Conservation (phyloP, 1,140 invertebrate species). For the Diuraphis noxia region DNA sequence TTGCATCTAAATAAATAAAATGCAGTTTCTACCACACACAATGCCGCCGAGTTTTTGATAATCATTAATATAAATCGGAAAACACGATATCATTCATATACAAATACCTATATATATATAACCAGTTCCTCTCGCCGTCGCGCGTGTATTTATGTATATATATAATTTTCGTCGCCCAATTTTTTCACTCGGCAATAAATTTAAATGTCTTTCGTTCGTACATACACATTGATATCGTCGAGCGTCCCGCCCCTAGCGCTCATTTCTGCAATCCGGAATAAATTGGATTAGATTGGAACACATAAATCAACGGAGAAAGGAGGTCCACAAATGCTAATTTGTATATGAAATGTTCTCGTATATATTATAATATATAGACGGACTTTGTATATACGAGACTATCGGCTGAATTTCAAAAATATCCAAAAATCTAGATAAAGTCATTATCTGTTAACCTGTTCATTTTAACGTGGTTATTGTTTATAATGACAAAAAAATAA, state of each 20-base stretch:
- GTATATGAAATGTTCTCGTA: neutral
- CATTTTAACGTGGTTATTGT: conserved; percentile 21
- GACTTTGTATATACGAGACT: neutral
- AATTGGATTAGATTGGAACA: conserved; percentile 42
- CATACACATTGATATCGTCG: neutral
- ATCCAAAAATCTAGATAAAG: conserved; percentile 33
- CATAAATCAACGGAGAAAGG: conserved; percentile 47
- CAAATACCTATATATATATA: neutral
- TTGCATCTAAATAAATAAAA: conserved; percentile 10
- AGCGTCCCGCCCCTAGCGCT: neutral
- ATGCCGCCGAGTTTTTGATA: conserved; percentile 35
- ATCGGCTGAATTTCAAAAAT: neutral
- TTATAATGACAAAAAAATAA: conserved; percentile 22
- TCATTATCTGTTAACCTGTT: conserved; percentile 43
- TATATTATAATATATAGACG: neutral
- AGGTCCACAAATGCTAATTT: conserved; percentile 29
- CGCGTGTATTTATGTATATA: neutral
- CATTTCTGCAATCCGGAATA: conserved; percentile 26
- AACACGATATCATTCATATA: neutral
- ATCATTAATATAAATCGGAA: conserved; percentile 35
- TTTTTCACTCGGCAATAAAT: conserved; percentile 44
- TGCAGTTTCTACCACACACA: conserved; percentile 38
- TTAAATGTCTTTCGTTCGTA: conserved; percentile 13
- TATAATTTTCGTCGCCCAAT: conserved; percentile 39
- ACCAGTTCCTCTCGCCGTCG: conserved; percentile 23